These are phyloP conservation scores for Drosophila anceps DNA, from an alignment of 2,888 invertebrate genomes.

Conservation along the genomic window DNA sequence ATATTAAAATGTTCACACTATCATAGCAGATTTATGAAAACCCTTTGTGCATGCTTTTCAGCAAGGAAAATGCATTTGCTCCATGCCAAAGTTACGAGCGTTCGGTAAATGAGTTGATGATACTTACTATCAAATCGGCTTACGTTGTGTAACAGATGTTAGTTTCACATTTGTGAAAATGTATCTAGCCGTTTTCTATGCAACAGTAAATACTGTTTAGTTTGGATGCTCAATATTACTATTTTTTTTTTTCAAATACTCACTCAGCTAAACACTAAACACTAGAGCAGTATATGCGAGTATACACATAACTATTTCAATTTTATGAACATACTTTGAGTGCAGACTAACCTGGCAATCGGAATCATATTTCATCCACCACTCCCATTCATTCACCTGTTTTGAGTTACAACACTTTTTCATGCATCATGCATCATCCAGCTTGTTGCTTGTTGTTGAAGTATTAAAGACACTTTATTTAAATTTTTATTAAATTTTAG, in stretches of 20 bases:
- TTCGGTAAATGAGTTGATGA: neutral
- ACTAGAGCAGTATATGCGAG: no score
- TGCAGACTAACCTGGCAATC: no score
- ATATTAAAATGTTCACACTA: conserved; percentile 17
- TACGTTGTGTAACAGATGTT: neutral
- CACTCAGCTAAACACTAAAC: no score
- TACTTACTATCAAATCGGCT: conserved; percentile 13
- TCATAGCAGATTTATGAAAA: neutral
- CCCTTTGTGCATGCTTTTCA: neutral
- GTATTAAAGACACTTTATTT: no score
- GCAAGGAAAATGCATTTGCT: neutral
- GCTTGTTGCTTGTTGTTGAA: no score
- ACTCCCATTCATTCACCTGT: no score
- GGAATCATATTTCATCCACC: no score
- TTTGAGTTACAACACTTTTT: neutral
- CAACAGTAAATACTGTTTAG: neutral
- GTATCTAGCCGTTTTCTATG: neutral
- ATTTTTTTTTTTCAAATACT: no score
- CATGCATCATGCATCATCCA: no score
- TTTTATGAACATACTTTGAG: no score
- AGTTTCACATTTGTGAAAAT: neutral
- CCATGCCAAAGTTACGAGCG: neutral
- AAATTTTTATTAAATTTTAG: no score
- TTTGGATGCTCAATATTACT: neutral
- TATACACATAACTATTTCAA: neutral